phyloP scores from a whole-genome alignment of 2,113 vertebrate species.

The Cyphomyrus plagiostoma region DNA sequence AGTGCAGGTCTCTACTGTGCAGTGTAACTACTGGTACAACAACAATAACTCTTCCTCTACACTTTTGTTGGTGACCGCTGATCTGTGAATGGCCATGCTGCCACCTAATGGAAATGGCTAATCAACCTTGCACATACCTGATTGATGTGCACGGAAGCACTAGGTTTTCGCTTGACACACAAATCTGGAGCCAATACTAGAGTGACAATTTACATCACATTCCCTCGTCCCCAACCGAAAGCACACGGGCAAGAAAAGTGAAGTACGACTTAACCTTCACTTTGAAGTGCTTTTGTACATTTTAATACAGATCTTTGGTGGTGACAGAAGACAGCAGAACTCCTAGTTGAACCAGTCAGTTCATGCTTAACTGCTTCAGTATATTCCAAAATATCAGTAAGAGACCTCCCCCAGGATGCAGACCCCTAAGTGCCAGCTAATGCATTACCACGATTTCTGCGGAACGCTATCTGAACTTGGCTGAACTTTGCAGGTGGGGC shows the following conservation, averaged over 20 bases:
- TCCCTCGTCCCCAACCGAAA: background rate
- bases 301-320: background rate
- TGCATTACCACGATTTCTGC: background rate
- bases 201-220: background rate
- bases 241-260: background rate
- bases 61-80: background rate
- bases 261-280: background rate
- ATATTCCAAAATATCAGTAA: background rate
- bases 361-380: background rate
- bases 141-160: background rate
- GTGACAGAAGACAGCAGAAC: background rate
- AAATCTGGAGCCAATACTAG: background rate
- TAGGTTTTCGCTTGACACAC: background rate
- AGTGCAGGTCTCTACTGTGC: too few species aligned
- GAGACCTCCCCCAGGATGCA: background rate
- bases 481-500: background rate
- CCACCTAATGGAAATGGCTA: background rate
- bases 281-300: background rate
- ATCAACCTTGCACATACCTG: background rate
- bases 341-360: background rate
- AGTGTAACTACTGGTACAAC: background rate
- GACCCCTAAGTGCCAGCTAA: background rate
- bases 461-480: background rate
- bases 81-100: background rate
- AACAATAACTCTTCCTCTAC: background rate